A percentile compares a stretch with the other conserved stretches of the same genome.
phyloP scores from a whole-genome alignment of 1,140 invertebrate species.

The Amyelois transitella region DNA sequence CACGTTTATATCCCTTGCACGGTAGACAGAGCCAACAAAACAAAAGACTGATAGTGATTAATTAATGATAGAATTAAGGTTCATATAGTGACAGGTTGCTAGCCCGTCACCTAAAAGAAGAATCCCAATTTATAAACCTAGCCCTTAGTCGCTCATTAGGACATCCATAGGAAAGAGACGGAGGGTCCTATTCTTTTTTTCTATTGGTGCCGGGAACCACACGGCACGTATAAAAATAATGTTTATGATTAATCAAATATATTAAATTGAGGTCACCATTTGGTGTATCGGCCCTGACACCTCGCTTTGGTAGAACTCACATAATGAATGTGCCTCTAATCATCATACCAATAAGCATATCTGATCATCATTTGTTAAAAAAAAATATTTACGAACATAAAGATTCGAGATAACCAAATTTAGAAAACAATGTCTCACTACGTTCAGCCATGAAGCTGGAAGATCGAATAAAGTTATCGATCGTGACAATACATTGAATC shows the following conservation, averaged over 20 bases:
- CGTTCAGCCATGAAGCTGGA: background rate
- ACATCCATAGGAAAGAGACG: too few relatives aligned
- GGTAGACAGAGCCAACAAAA: too few relatives aligned
- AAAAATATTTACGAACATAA: constrained; percentile 2
- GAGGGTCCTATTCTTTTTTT: too few relatives aligned
- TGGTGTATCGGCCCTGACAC: background rate
- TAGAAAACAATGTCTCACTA: constrained; percentile 4
- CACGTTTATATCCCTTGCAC: too few relatives aligned
- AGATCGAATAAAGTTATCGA: constrained; percentile 5
- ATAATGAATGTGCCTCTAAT: background rate
- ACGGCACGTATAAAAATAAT: background rate
- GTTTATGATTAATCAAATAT: background rate
- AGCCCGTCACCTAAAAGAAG: too few relatives aligned
- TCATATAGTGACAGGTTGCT: too few relatives aligned
- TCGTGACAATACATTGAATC: constrained; percentile 3
- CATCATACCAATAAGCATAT: constrained; percentile 3
- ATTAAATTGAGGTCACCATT: background rate
- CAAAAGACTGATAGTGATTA: too few relatives aligned
- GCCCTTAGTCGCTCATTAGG: too few relatives aligned
- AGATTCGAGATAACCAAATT: constrained; percentile 3
- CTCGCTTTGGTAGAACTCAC: background rate
- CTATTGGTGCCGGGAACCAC: too few relatives aligned
- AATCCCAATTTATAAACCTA: too few relatives aligned
- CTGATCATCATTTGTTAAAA: constrained; percentile 5
- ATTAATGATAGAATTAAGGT: too few relatives aligned